Conservation (phyloP, 2,113 vertebrate species). For the Microcebus murinus region DNA sequence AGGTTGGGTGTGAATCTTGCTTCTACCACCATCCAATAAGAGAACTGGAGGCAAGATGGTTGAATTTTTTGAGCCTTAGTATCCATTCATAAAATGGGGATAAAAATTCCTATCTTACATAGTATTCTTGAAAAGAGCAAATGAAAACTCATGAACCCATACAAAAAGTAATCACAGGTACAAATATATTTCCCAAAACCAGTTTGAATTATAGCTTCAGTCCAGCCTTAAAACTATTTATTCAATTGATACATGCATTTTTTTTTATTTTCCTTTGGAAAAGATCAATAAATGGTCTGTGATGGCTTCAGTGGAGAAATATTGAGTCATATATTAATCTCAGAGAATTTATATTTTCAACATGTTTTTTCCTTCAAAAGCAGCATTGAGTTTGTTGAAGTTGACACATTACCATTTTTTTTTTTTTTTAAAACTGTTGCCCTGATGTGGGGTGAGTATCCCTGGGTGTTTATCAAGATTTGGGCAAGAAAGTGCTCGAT, state of each 20-base stretch:
- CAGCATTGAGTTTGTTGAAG: neutral
- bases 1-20: neutral
- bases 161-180: neutral
- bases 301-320: conserved; percentile 11
- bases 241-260: neutral
- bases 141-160: neutral
- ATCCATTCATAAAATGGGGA: neutral
- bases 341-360: neutral
- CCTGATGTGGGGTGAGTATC: neutral
- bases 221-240: neutral
- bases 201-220: neutral
- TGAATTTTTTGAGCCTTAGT: neutral
- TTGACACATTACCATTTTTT: neutral
- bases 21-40: neutral
- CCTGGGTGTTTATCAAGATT: neutral
- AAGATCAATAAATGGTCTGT: neutral
- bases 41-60: neutral
- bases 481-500: neutral
- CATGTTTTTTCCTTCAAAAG: neutral
- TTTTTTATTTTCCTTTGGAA: conserved; percentile 5
- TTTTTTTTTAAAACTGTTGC: neutral
- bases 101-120: neutral
- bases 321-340: neutral
- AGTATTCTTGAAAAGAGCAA: neutral
- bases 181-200: neutral